Percentiles rank a stretch among this genome's conserved stretches.
These are phyloP conservation scores for Octopus sinensis DNA, from an alignment of 1,140 invertebrate genomes.

Conservation along the genomic window DNA sequence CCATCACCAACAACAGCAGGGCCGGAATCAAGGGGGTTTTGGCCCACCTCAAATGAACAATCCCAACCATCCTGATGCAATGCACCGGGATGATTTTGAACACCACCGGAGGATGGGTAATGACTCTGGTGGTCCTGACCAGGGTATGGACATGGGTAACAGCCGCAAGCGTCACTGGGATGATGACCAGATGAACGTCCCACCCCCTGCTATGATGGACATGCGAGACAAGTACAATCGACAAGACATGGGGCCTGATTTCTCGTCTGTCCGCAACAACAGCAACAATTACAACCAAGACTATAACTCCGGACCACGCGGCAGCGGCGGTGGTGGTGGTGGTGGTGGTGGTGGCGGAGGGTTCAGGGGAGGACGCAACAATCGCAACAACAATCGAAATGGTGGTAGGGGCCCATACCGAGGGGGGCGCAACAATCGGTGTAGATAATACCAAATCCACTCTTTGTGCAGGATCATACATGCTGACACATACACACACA, in stretches of 20 bases:
- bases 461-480: neutral
- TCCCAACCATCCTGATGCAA: neutral
- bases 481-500: neutral
- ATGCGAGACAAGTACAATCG: neutral
- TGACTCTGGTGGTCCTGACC: conserved; percentile 14
- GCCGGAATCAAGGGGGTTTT: neutral
- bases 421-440: conserved; percentile 28
- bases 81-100: conserved; percentile 15
- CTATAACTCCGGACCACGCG: neutral
- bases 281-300: neutral
- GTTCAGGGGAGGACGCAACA: conserved; percentile 14
- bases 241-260: neutral
- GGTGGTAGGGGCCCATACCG: conserved; percentile 20
- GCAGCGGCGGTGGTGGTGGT: neutral
- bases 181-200: conserved; percentile 14
- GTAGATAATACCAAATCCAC: neutral
- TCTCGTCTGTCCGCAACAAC: neutral
- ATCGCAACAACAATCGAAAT: conserved; percentile 17
- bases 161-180: conserved; percentile 23
- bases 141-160: conserved; percentile 16
- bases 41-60: neutral
- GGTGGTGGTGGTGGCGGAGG: conserved; percentile 19
- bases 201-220: conserved; percentile 2
- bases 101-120: neutral
- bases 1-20: neutral